phyloP scores from a whole-genome alignment of 1,140 invertebrate species.

The Cydia strobilella region DNA sequence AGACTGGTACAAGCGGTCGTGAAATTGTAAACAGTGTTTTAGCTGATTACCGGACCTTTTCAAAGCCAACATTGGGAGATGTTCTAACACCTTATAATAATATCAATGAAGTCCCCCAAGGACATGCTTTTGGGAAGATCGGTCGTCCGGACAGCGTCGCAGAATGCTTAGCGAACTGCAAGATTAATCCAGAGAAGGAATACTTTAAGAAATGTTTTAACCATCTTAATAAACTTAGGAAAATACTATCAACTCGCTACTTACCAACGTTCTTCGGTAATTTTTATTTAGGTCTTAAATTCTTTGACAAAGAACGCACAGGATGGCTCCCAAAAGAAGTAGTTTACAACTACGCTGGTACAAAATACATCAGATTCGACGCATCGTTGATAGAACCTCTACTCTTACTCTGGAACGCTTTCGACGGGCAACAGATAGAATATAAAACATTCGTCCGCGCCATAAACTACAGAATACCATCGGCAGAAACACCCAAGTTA shows the following conservation, averaged over 20 bases:
- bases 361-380: constrained; percentile 66
- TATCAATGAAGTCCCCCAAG: constrained; percentile 67
- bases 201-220: constrained; percentile 67
- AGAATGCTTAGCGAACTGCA: constrained; percentile 64
- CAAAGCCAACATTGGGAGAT: constrained; percentile 55
- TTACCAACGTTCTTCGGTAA: constrained; percentile 62
- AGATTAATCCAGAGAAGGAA: constrained; percentile 69
- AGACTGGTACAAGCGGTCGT: constrained; percentile 51
- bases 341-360: constrained; percentile 61
- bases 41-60: constrained; percentile 52
- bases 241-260: constrained; percentile 61
- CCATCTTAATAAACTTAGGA: constrained; percentile 72
- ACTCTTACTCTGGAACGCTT: constrained; percentile 61
- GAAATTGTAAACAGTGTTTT: constrained; percentile 71
- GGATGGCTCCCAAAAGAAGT: constrained; percentile 61
- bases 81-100: constrained; percentile 75
- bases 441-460: constrained; percentile 66
- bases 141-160: constrained; percentile 54
- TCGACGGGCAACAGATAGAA: constrained; percentile 60
- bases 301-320: constrained; percentile 65
- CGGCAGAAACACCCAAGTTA: constrained; percentile 62
- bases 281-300: constrained; percentile 70
- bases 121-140: constrained; percentile 72
- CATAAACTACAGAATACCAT: constrained; percentile 65
- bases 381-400: constrained; percentile 61